A percentile compares a stretch with the other conserved stretches of the same genome.
Conservation (phyloP, 2,113 vertebrate genomes). For the Xyliphius kryptos region DNA sequence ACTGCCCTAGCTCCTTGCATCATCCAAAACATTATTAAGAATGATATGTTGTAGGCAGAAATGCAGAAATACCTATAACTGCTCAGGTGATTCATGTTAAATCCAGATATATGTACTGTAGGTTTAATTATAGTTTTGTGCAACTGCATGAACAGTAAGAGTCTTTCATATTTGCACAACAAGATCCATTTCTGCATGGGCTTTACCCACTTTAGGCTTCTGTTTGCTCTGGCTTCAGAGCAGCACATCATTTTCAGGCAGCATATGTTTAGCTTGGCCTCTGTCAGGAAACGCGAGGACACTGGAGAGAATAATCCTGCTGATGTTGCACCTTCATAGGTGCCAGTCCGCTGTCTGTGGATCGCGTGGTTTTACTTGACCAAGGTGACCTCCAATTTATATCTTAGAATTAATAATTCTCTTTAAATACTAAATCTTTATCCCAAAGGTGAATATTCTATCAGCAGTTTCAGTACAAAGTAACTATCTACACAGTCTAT, state of each 20-base stretch:
- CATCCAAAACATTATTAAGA: too few species aligned
- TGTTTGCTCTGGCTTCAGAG: not conserved
- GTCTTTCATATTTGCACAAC: conserved; percentile 21
- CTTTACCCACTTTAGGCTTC: conserved; percentile 24
- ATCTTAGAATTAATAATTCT: conserved; percentile 14
- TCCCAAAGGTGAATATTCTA: too few species aligned
- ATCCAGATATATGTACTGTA: too few species aligned
- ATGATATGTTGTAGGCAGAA: too few species aligned
- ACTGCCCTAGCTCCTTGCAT: too few species aligned
- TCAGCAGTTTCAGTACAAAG: too few species aligned
- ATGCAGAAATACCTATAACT: too few species aligned
- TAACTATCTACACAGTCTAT: too few species aligned
- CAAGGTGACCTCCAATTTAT: conserved; percentile 33
- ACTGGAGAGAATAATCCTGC: conserved; percentile 38
- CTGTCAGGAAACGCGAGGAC: conserved; percentile 31
- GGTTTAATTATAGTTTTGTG: conserved; percentile 22
- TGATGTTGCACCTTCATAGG: conserved; percentile 29
- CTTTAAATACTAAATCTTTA: too few species aligned
- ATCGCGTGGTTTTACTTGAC: conserved; percentile 3
- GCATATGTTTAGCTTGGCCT: conserved; percentile 34
- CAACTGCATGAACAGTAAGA: conserved; percentile 34
- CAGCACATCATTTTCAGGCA: conserved; percentile 7
- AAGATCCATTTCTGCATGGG: conserved; percentile 27
- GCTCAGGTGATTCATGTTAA: too few species aligned
- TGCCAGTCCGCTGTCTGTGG: conserved; percentile 23